phyloP scores from a whole-genome alignment of 2,797 vertebrate genomes.

The Streptopelia turtur region DNA sequence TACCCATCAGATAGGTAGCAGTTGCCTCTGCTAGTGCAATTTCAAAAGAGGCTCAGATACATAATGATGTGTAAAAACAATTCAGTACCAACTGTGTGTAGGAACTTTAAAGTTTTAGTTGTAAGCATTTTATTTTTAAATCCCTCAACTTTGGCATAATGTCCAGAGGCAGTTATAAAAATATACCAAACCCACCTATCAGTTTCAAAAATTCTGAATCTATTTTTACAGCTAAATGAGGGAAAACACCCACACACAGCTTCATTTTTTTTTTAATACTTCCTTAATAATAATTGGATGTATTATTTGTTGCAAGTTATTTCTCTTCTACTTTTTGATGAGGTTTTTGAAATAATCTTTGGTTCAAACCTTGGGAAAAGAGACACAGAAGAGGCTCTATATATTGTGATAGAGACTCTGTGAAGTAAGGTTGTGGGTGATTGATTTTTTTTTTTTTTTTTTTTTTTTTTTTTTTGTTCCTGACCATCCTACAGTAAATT shows the following conservation, averaged over 20 bases:
- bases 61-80: background rate
- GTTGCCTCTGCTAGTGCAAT: background rate
- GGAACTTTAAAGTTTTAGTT: background rate
- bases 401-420: background rate
- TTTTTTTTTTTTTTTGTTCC: background rate
- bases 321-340: background rate
- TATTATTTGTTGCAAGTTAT: background rate
- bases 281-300: background rate
- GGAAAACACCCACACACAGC: background rate
- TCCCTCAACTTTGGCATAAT: background rate
- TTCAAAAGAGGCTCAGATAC: rapidly evolving
- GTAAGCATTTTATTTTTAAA: background rate
- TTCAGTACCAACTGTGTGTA: background rate
- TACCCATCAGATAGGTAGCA: background rate
- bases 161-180: background rate
- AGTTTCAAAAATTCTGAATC: background rate
- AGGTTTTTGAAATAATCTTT: background rate
- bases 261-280: background rate
- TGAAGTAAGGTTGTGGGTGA: background rate
- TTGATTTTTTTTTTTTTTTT: too few relatives aligned
- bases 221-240: background rate
- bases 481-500: background rate
- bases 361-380: background rate
- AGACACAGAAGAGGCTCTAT: background rate
- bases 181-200: background rate